A percentile compares a stretch with the other conserved stretches of the same genome.
Conservation (phyloP, 2,888 invertebrate genomes). For the Alcis repandata region DNA sequence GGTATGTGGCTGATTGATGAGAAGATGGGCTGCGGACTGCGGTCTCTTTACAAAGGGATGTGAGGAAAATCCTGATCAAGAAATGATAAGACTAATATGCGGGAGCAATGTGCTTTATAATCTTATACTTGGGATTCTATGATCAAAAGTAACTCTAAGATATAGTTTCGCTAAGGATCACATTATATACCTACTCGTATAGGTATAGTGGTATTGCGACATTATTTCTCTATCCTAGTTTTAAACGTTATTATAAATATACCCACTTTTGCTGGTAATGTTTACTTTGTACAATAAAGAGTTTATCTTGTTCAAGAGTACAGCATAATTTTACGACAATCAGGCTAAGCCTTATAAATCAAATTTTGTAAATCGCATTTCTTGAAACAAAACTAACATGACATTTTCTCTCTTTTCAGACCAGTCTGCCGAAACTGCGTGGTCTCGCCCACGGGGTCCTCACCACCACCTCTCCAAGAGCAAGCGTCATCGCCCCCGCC, state of each 20-base stretch:
- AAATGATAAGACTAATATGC: neutral
- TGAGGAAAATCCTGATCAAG: neutral
- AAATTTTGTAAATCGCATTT: neutral
- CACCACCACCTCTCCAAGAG: slow-evolving; percentile 77
- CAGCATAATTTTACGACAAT: too few species aligned
- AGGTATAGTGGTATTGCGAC: too few species aligned
- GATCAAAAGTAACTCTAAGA: too few species aligned
- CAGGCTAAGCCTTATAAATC: too few species aligned
- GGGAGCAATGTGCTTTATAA: neutral
- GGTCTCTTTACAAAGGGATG: neutral
- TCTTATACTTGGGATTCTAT: too few species aligned
- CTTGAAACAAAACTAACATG: slow-evolving; percentile 21
- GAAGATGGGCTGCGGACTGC: neutral
- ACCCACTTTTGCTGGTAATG: too few species aligned
- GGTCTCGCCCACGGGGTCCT: slow-evolving; percentile 83
- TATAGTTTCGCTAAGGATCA: too few species aligned
- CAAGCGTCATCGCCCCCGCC: slow-evolving; percentile 74
- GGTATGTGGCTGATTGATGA: slow-evolving; percentile 16
- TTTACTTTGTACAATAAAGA: too few species aligned
- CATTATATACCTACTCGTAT: too few species aligned
- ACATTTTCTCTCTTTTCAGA: slow-evolving; percentile 79
- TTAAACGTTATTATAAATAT: too few species aligned
- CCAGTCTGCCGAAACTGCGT: slow-evolving; percentile 95
- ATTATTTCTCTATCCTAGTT: too few species aligned
- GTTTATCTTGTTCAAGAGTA: too few species aligned